Conservation (phyloP, 2,113 vertebrate species). For the Uria aalge region DNA sequence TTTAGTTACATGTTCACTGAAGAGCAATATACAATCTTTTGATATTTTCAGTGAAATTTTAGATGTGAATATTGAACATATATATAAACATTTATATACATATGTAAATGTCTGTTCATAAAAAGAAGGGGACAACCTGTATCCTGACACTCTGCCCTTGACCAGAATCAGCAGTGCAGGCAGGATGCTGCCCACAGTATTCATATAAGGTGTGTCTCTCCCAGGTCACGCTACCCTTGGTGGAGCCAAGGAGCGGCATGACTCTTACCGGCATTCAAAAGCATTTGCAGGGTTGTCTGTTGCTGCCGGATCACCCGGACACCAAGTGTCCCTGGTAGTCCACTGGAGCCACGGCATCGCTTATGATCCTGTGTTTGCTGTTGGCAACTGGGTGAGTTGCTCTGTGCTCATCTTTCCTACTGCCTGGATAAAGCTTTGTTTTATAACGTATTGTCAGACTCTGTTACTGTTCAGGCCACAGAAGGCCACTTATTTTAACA, state of each 20-base stretch:
- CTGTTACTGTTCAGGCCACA: background rate
- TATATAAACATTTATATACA: background rate
- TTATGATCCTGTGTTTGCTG: background rate
- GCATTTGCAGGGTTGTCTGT: background rate
- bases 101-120: background rate
- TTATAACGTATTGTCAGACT: background rate
- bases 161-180: background rate
- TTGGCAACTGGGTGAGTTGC: accelerated
- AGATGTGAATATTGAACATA: background rate
- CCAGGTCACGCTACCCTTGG: background rate
- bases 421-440: background rate
- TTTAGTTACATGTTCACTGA: background rate
- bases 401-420: background rate
- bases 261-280: background rate
- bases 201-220: background rate
- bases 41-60: background rate
- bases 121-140: background rate
- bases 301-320: background rate
- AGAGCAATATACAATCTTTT: background rate
- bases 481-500: background rate
- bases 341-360: accelerated
- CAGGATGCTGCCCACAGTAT: background rate
- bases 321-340: background rate
- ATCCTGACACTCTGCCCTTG: background rate
- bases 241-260: background rate